Base-by-base conservation (phyloP, 2,888 invertebrate genomes). In the Teleiodes luculella region DNA sequence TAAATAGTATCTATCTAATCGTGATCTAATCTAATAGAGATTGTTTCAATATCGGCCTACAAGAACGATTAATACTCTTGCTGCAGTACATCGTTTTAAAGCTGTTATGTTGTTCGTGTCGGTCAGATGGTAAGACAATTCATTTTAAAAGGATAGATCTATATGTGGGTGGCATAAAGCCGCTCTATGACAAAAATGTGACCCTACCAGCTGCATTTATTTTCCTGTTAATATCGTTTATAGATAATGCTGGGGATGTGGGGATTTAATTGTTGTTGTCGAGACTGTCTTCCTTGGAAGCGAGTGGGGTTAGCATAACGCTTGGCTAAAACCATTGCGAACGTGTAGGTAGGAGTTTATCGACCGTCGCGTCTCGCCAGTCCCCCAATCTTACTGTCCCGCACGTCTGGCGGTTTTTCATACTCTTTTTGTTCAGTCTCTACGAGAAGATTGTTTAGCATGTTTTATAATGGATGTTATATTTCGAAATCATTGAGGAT, bases 351-450 rank as follows among this genome's bases (percentile, higher is more conserved):
- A 64, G 74, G 74, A 69, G 80, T 80, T 84, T 86, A 86, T 85
- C 80, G 86, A 88, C 83, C 86, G 83, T 76, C 70, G 59, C 66
- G 76, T 78, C 76, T 70, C 61, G 70, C 57, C 63, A 61, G 64
- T 65, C 63, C 64, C 64, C 60, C 58, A 65, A 67, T 58, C 59
- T 28, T 14, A 36, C 18, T 33, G 41, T 35, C 43, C 18, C 24
- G 48, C 48, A 36, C 30, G 48, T 48, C 48, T 48, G 35, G 31
- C 36, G 18, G 24, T 49, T 49, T 37, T 49, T 24, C 49, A 36
- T 18, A 20, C 24, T 20, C 20, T 33, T 49, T 49, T 49, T 49
- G 31, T 36, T 11, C 18, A 8, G 20, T 43, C 28, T 43, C 43
- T 2, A 43, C 11, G 43, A 11, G 20, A 41, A 45, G 46, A 46